These are phyloP conservation scores for Drosophila watanabei DNA, from an alignment of 1,140 invertebrate species.

Conservation along the genomic window DNA sequence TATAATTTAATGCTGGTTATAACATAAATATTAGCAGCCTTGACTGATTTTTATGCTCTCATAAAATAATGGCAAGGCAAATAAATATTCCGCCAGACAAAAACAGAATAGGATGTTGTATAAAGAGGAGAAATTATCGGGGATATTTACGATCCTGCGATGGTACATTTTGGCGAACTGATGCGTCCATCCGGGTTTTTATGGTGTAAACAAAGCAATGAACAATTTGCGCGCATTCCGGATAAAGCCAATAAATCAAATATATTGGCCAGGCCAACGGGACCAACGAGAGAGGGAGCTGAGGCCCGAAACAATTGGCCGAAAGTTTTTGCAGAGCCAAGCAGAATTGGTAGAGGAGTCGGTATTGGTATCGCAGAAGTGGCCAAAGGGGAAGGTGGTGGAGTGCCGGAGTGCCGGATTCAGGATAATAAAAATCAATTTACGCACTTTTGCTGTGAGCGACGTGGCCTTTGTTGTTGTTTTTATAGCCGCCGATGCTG, in stretches of 20 bases:
- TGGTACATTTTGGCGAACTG: slow-evolving; percentile 38
- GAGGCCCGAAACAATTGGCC: slow-evolving; percentile 29
- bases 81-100: slow-evolving; percentile 41
- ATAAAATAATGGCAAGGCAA: slow-evolving; percentile 39
- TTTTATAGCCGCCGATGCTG: slow-evolving; percentile 32
- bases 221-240: slow-evolving; percentile 63
- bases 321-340: slow-evolving; percentile 56
- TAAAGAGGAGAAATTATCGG: slow-evolving; percentile 37
- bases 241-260: slow-evolving; percentile 72
- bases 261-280: slow-evolving; percentile 49
- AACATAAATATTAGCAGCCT: slow-evolving; percentile 1
- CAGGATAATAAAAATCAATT: slow-evolving; percentile 77
- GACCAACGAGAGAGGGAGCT: slow-evolving; percentile 1
- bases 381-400: neutral
- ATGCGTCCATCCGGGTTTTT: slow-evolving; percentile 50
- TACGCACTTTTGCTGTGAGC: slow-evolving; percentile 55
- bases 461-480: slow-evolving; percentile 35
- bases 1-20: slow-evolving; percentile 18
- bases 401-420: neutral
- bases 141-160: slow-evolving; percentile 42
- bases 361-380: neutral
- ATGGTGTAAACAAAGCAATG: slow-evolving; percentile 69
- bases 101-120: slow-evolving; percentile 9
- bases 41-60: slow-evolving; percentile 19
- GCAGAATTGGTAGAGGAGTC: slow-evolving; percentile 11